phyloP scores from a whole-genome alignment of 2,113 vertebrate species.

The Heteronetta atricapilla region DNA sequence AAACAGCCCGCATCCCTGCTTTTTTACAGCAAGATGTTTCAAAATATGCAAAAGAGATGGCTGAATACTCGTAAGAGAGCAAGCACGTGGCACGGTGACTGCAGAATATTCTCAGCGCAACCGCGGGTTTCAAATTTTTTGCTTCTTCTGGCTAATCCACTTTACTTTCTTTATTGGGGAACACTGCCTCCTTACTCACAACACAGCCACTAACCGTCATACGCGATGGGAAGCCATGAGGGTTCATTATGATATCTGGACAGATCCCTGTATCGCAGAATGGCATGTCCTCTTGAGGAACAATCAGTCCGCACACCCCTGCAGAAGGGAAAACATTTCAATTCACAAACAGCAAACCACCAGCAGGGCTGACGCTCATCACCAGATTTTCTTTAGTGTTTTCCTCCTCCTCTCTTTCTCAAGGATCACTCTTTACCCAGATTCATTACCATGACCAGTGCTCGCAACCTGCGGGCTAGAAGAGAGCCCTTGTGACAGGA shows the following conservation, averaged over 20 bases:
- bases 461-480: conserved; percentile 7
- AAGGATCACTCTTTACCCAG: conserved; percentile 31
- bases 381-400: conserved; percentile 46
- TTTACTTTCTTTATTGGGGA: background rate
- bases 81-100: accelerated
- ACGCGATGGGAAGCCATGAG: conserved; percentile 96
- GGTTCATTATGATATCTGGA: conserved; percentile 99
- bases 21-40: background rate
- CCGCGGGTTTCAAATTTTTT: background rate
- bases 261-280: conserved; percentile 97
- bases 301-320: conserved; percentile 98
- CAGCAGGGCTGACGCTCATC: conserved; percentile 25
- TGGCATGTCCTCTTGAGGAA: conserved; percentile 98
- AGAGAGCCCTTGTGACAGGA: background rate
- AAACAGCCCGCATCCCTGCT: background rate
- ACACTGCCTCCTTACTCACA: background rate
- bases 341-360: background rate
- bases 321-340: conserved; percentile 61
- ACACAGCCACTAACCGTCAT: conserved; percentile 88
- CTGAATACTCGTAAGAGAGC: background rate
- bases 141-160: background rate
- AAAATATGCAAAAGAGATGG: background rate
- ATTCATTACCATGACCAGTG: conserved; percentile 57
- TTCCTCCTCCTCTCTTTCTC: conserved; percentile 42
- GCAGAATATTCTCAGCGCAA: background rate